Evolutionary conservation across 2,113 vertebrate species (phyloP).

Genomic region (Delphinus delphis): DNA sequence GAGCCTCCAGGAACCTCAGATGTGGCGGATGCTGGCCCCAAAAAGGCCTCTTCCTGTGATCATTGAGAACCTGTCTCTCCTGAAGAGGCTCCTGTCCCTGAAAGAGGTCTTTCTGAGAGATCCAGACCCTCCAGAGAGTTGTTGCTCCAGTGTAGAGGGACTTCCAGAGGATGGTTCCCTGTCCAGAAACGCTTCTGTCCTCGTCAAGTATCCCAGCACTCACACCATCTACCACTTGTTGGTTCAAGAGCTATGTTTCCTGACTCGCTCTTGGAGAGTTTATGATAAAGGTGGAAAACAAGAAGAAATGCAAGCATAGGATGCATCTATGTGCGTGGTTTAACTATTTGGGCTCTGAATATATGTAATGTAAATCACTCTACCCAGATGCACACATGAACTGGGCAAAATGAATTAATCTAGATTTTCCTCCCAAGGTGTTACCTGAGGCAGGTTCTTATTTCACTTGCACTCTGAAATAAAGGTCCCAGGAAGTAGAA

Average conservation of each 20-base stretch:
- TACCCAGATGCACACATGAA: neutral
- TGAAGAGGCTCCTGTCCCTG: neutral
- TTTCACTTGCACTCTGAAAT: constrained; percentile 18
- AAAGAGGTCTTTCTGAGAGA: neutral
- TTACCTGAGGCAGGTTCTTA: neutral
- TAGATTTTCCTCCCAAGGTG: constrained; percentile 29
- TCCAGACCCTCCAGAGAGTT: neutral
- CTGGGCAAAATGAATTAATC: neutral
- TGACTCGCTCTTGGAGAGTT: neutral
- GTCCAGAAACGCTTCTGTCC: neutral
- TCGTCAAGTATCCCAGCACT: neutral
- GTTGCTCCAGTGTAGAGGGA: neutral
- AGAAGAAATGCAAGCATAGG: neutral
- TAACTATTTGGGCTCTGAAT: neutral
- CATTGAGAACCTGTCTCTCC: neutral
- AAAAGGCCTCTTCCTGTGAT: neutral
- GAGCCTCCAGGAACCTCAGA: neutral
- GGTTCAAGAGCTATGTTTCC: neutral
- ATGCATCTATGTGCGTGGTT: neutral
- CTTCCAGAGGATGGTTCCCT: neutral
- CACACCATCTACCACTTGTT: neutral
- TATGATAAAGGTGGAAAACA: neutral
- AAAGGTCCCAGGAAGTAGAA: neutral
- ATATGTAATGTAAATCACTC: neutral
- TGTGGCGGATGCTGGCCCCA: neutral